These are phyloP conservation scores for Lampris incognitus DNA, from an alignment of 2,113 vertebrate genomes.

Conservation along the genomic window DNA sequence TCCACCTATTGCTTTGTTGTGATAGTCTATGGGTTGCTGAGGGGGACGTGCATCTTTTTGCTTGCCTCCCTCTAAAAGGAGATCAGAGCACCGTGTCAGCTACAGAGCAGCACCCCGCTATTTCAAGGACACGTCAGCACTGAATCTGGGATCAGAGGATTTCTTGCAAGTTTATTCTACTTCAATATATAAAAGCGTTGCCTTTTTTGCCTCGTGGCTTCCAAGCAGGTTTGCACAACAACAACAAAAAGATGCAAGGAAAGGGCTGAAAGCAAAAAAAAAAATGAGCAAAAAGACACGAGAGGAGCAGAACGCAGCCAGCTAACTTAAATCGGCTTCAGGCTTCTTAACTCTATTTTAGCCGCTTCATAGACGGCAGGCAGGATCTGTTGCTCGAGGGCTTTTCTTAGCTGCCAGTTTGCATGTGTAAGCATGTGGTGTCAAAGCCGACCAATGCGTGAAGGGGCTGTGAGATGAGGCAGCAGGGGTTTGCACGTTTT, in stretches of 20 bases:
- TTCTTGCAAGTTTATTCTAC: too few species aligned
- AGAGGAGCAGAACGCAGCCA: slow-evolving; percentile 42
- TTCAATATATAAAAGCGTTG: too few species aligned
- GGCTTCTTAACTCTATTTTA: slow-evolving; percentile 29
- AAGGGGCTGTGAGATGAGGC: not conserved
- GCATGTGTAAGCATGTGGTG: slow-evolving; percentile 60
- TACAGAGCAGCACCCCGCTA: too few species aligned
- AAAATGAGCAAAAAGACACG: slow-evolving; percentile 16
- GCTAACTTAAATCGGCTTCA: slow-evolving; percentile 22
- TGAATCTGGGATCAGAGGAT: too few species aligned
- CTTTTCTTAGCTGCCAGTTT: slow-evolving; percentile 71
- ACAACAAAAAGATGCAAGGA: too few species aligned
- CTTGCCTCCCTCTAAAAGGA: not conserved
- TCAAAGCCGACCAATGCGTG: slow-evolving; percentile 17
- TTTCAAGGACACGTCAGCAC: too few species aligned
- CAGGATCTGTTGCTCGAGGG: slow-evolving; percentile 14
- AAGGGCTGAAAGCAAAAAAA: not conserved
- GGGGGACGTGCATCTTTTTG: not conserved
- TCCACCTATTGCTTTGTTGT: not conserved
- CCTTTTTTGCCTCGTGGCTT: too few species aligned
- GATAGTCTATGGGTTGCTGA: not conserved
- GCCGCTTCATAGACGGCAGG: slow-evolving; percentile 66
- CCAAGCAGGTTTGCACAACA: too few species aligned
- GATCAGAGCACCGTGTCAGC: not conserved
- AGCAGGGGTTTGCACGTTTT: not conserved